Base-by-base conservation (phyloP, 2,797 vertebrate genomes). In the Fistularia commersonii region DNA sequence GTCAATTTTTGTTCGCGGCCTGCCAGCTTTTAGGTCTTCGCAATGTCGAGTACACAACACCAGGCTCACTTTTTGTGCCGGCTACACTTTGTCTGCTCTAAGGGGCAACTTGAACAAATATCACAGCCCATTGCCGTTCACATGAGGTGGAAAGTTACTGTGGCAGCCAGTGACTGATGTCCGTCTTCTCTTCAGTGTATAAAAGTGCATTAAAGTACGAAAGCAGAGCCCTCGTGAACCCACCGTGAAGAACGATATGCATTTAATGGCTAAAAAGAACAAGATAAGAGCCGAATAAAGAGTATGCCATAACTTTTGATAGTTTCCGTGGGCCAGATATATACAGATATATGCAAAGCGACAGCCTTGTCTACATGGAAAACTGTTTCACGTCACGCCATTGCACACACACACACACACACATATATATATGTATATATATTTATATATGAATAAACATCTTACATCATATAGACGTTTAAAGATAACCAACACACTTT, bases 41-140 rank as follows among this genome's bases (percentile, higher is more conserved):
- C 75, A 57, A 45, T 57, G 47, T 60, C 52, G 61, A 66, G 56
- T 54, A 49, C 44, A 52, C 50, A 70, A 57, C 65, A 61, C 51
- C 64, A 61, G 59, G 67, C 48, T 43, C 45, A 46, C 36, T 70
- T 54, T 65, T 45, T 58, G 12, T 46, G 38, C 32, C 49, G 10
- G 46, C 46, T 50, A 61, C 54, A 32, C 33, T 33, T 33, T 51
- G 47, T 71, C 57, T 39, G 52, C 73, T 66, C 42, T n/a, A 47
- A 71, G 8, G 74, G 70, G 66, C 72, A 72, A 70, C 69, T 67
- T 72, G 66, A 81, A 72, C 64, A 60, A 67, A 72, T 63, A 77
- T 78, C 81, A 80, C 63, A 69, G 73, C 53, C 74, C 78, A 81
- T 85, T 83, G 77, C 62, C 58, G 73, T 72, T 80, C 61, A 80